phyloP scores from a whole-genome alignment of 2,888 invertebrate genomes.

The Megalurothrips usitatus region DNA sequence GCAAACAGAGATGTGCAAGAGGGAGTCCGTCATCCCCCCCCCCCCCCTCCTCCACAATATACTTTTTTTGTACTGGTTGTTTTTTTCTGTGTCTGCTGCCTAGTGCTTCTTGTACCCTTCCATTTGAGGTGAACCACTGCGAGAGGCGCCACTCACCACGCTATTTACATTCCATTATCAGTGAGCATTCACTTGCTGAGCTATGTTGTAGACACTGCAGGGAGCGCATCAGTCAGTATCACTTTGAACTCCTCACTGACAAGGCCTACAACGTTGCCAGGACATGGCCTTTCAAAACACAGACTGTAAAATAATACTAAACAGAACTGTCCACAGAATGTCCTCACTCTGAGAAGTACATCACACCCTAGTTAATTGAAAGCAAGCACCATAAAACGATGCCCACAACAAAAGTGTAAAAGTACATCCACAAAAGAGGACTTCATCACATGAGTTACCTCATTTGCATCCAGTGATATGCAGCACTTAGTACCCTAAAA shows the following conservation, averaged over 20 bases:
- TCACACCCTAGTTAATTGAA: neutral
- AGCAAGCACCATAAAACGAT: constrained; percentile 13
- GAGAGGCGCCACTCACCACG: constrained; percentile 5
- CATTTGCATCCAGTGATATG: neutral
- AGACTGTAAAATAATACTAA: constrained; percentile 20
- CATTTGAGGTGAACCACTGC: constrained; percentile 24
- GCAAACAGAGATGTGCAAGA: constrained; percentile 20
- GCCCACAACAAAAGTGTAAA: constrained; percentile 12
- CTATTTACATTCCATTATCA: neutral
- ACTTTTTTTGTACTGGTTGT: constrained; percentile 16
- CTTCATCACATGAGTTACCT: neutral
- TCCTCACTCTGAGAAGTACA: neutral
- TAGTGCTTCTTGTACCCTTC: constrained; percentile 8
- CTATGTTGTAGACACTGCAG: neutral
- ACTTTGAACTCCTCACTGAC: neutral
- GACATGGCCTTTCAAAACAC: neutral
- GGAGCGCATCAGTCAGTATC: no score
- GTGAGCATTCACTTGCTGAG: neutral
- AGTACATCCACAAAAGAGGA: neutral
- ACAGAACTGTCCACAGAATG: neutral
- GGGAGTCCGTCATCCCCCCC: constrained; percentile 14
- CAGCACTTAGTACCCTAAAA: constrained; percentile 18
- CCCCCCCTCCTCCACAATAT: constrained; percentile 4
- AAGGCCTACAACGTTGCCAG: neutral
- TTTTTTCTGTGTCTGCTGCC: constrained; percentile 16